Percentiles rank a stretch among this genome's conserved stretches.
phyloP scores from a whole-genome alignment of 2,888 invertebrate species.

The Drosophila neotestacea region DNA sequence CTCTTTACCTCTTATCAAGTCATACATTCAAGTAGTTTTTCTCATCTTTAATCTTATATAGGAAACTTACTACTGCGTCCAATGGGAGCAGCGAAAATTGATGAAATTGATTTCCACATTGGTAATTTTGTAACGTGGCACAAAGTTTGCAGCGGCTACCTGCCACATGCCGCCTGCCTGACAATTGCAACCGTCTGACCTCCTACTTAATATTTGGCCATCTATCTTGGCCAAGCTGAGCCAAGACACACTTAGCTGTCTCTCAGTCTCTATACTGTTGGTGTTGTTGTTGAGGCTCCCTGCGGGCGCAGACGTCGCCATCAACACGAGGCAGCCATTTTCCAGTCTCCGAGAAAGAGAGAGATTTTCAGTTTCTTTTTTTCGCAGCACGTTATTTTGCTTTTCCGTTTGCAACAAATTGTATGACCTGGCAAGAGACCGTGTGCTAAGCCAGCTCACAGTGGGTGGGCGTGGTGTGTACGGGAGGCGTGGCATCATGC shows the following conservation, averaged over 20 bases:
- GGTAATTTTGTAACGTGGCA: constrained; percentile 65
- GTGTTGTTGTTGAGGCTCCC: constrained; percentile 40
- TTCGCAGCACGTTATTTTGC: constrained; percentile 50
- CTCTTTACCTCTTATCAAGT: background rate
- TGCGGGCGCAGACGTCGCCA: constrained; percentile 75
- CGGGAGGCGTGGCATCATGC: constrained; percentile 26
- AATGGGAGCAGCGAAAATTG: constrained; percentile 60
- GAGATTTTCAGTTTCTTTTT: constrained; percentile 26
- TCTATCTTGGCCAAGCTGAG: constrained; percentile 60
- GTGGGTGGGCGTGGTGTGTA: background rate
- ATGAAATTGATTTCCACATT: constrained; percentile 75
- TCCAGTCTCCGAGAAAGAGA: constrained; percentile 50
- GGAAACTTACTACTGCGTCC: constrained; percentile 19
- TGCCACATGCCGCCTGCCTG: constrained; percentile 37
- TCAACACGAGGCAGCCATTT: constrained; percentile 71
- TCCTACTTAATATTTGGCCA: constrained; percentile 72
- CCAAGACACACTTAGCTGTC: constrained; percentile 42
- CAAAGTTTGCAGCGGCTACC: constrained; percentile 43
- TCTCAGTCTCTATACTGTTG: constrained; percentile 15
- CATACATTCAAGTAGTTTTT: background rate
- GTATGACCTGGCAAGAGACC: constrained; percentile 56
- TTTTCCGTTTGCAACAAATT: constrained; percentile 68
- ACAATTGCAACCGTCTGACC: constrained; percentile 72
- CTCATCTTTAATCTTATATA: constrained; percentile 17
- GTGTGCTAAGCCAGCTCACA: constrained; percentile 16